Evolutionary conservation across 2,113 vertebrate species (phyloP), one percentile per base, ranked within the genome.

Genomic region (Brachionichthys hirsutus): DNA sequence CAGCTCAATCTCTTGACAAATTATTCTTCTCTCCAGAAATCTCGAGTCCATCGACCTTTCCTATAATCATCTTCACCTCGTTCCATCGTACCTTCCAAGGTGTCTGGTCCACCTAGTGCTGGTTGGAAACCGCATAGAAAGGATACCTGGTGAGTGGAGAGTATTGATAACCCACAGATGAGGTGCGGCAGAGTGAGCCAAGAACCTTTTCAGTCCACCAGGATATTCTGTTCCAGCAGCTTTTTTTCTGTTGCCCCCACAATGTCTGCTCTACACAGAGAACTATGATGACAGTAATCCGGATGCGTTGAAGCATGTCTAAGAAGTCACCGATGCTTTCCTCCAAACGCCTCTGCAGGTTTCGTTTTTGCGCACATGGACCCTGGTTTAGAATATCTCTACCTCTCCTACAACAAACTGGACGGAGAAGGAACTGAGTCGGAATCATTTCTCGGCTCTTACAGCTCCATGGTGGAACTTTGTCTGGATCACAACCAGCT

Each of bases 11-110:
- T 34, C 3, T 30, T 34, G 20, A 49, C 14, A 14, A 5, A 2
- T 40, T 14, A 1, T 17, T 42, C 12, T 19, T 35, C 69, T 62
- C 52, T 74, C 18, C 84, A 99, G 97, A 87, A 94, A 94, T 78
- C 87, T 99, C 74, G 97, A 99, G 77, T 98, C 95, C 4, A 92
- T 99, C 0, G 97, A 99, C 62, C 92, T 99, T 19, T 98, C 97
- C 2, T 89, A 96, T 17, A 99, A 99, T 73, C 91, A 93, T 19
- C 83, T 99, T 10, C 94, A 97, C 70, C 92, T 97, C 2, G 97
- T 99, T 47, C 97, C 97, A 0, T 98, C 97, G 35, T 96, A 94
- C 65, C 85, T 99, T 48, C 97, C 97, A n/a, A 94, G 86, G 82
- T 94, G 94, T 15, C 86, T 99, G 69, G 75, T 98, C 62, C 96